Evolutionary conservation across 2,797 vertebrate genomes (phyloP).

Genomic region (Amblyraja radiata): DNA sequence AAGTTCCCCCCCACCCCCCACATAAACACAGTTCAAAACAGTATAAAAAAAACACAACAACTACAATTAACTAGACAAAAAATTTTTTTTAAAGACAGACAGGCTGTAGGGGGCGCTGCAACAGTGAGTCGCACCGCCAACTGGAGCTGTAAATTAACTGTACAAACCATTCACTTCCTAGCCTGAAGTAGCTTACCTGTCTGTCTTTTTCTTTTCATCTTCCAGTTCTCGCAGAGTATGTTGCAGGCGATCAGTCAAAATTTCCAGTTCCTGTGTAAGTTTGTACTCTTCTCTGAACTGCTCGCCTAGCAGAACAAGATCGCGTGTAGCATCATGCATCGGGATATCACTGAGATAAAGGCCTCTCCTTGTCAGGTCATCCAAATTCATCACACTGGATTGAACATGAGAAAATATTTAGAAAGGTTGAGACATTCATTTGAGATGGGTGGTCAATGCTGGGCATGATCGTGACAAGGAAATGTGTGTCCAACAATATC

Average conservation of each 20-base stretch:
- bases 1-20: too few relatives aligned
- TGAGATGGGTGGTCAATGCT: too few relatives aligned
- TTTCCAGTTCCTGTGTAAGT: constrained; percentile 92
- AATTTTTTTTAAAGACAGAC: too few relatives aligned
- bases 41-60: too few relatives aligned
- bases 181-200: constrained; percentile 67
- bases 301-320: constrained; percentile 92
- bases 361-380: constrained; percentile 87
- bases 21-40: too few relatives aligned
- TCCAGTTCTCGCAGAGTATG: constrained; percentile 91
- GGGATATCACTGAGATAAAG: constrained; percentile 96
- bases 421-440: too few relatives aligned
- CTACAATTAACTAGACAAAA: too few relatives aligned
- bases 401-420: background rate
- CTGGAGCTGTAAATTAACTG: too few relatives aligned
- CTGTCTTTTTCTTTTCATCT: constrained; percentile 98
- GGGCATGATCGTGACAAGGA: too few relatives aligned
- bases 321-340: constrained; percentile 88
- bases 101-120: too few relatives aligned
- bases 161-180: background rate
- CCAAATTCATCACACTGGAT: constrained; percentile 92
- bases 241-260: constrained; percentile 91
- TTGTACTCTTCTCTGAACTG: constrained; percentile 98
- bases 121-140: too few relatives aligned
- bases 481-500: too few relatives aligned